Base-by-base conservation (phyloP, 2,888 invertebrate genomes). In the Odontomyia ornata region DNA sequence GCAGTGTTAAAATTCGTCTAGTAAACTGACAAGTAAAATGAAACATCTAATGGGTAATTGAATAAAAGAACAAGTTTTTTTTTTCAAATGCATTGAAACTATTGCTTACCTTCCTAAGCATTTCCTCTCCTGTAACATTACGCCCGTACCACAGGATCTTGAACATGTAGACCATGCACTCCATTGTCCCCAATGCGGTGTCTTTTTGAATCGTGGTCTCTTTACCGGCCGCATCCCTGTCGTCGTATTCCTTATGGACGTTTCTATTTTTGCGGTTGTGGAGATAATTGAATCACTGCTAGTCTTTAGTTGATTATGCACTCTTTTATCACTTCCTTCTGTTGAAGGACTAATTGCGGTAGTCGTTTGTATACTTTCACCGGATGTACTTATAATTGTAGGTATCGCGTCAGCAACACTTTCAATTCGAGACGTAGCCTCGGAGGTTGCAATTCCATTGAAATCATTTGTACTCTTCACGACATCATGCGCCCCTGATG, bases 111-210 rank as follows among this genome's bases (percentile, higher is more conserved):
- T 83, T 76, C 83, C 83, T 71, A 86, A 83, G 78, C 86, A 86
- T 80, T 85, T 86, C 69, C 86, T 82, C 77, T 82, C 82, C 76
- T 86, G 86, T 79, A 81, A 81, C 80, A 81, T 83, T 2, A 96
- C 91, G 0, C 96, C 96, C 13, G 93, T 95, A 52, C 95, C 96
- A 85, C 96, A 97, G 0, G 92, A 91, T 27, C 95, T 89, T 1
- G 94, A 93, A 83, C 96, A 96, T 62, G 89, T 89, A 81, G 92
- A 91, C 93, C 94, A 93, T 30, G 89, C 88, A 78, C 91, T 90
- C 96, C 96, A 96, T 77, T 89, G 89, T 28, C 94, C 93, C 96
- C 96, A 96, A 80, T 93, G 83, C 0, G 85, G 86, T 82, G 83
- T 85, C 1, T 83, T 82, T 75, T 67, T 75, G 76, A 43, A 79